Evolutionary conservation across 2,797 vertebrate species (phyloP).

Genomic region (Bradypus variegatus): DNA sequence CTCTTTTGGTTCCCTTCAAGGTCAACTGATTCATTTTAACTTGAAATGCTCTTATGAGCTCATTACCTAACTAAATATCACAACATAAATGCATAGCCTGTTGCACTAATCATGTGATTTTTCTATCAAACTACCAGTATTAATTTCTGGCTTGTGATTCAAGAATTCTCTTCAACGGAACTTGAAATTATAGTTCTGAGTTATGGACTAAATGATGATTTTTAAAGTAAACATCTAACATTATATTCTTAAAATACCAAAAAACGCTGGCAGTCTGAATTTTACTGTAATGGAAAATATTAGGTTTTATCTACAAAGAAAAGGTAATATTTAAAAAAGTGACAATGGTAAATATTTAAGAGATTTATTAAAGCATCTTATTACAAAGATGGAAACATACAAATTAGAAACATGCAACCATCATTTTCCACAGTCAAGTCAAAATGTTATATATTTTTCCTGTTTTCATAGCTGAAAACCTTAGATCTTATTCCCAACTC

Average conservation of each 20-base stretch:
- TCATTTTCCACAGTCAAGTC: slow-evolving; percentile 55
- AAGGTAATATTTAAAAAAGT: background rate
- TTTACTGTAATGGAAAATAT: background rate
- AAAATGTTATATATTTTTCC: slow-evolving; percentile 50
- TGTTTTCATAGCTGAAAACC: slow-evolving; percentile 59
- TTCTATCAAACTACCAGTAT: background rate
- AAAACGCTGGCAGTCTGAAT: background rate
- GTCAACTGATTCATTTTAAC: background rate
- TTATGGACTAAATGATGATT: slow-evolving; percentile 1
- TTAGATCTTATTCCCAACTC: slow-evolving; percentile 29
- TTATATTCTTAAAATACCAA: background rate
- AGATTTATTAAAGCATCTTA: slow-evolving; percentile 81
- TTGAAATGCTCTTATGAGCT: background rate
- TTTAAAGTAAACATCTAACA: background rate
- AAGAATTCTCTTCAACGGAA: background rate
- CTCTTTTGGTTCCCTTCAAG: background rate
- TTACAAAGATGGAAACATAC: slow-evolving; percentile 74
- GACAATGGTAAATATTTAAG: slow-evolving; percentile 67
- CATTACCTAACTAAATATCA: background rate
- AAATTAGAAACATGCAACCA: slow-evolving; percentile 75
- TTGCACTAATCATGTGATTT: background rate
- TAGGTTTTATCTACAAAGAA: background rate
- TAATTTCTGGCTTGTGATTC: background rate
- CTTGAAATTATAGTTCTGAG: background rate
- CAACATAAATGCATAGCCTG: background rate